A percentile compares a stretch with the other conserved stretches of the same genome.
Evolutionary conservation across 2,113 vertebrate genomes (phyloP).

Genomic region (Aepyceros melampus): DNA sequence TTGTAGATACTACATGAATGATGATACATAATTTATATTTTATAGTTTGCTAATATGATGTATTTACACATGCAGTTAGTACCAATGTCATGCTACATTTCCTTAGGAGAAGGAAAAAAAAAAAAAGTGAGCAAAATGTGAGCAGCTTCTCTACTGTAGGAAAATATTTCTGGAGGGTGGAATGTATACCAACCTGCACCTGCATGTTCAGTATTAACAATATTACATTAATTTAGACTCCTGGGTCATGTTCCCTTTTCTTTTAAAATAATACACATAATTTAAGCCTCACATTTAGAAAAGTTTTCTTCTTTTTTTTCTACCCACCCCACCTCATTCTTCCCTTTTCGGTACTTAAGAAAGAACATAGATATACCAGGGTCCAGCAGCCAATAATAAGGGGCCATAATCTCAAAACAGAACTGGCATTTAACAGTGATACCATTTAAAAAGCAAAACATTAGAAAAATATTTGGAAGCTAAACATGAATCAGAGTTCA

Average conservation of each 20-base stretch:
- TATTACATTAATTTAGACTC: conserved; percentile 67
- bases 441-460: conserved; percentile 72
- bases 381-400: conserved; percentile 50
- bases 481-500: conserved; percentile 72
- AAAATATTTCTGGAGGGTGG: conserved; percentile 76
- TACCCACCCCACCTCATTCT: not conserved
- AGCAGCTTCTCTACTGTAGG: conserved; percentile 76
- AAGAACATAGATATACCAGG: conserved; percentile 61
- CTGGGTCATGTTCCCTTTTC: conserved; percentile 76
- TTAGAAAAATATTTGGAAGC: conserved; percentile 77
- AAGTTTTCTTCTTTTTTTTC: conserved; percentile 38
- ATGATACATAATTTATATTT: conserved; percentile 86
- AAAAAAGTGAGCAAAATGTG: conserved; percentile 70
- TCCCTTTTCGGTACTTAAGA: conserved; percentile 39
- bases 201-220: conserved; percentile 60
- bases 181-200: conserved; percentile 72
- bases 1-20: conserved; percentile 86
- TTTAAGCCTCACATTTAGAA: conserved; percentile 74
- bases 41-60: conserved; percentile 77
- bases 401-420: conserved; percentile 51
- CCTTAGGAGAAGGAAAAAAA: conserved; percentile 84
- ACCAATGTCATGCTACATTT: conserved; percentile 90
- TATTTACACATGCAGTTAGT: conserved; percentile 94
- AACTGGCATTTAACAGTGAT: conserved; percentile 66
- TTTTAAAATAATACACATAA: conserved; percentile 69